These are phyloP conservation scores for Polymixis lichenea DNA, from an alignment of 2,888 invertebrate genomes.

Conservation along the genomic window DNA sequence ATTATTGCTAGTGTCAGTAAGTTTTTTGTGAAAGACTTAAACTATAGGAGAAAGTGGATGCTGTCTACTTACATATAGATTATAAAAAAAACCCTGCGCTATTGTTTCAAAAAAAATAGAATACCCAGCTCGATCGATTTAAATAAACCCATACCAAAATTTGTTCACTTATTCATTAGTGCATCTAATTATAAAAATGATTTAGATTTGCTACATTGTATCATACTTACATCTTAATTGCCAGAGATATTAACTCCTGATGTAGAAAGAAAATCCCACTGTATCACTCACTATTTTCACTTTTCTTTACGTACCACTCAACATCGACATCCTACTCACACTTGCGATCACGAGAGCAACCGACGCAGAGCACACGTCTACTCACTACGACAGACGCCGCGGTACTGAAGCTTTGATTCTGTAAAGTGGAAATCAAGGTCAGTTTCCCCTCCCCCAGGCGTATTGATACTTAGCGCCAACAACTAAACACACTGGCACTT, in stretches of 20 bases:
- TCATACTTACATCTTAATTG: conserved; percentile 39
- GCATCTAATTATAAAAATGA: too few species aligned
- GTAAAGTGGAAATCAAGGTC: conserved; percentile 60
- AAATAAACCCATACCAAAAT: too few species aligned
- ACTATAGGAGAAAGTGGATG: too few species aligned
- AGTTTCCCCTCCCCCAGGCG: conserved; percentile 72
- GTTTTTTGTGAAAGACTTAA: too few species aligned
- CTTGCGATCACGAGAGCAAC: conserved; percentile 72
- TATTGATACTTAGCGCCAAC: conserved; percentile 67
- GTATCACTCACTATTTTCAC: conserved; percentile 77
- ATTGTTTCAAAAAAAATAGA: too few species aligned
- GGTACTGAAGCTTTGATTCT: conserved; percentile 76
- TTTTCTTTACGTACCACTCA: conserved; percentile 77
- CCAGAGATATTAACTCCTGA: conserved; percentile 36
- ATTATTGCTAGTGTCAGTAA: too few species aligned
- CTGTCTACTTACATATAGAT: too few species aligned
- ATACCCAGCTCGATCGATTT: too few species aligned
- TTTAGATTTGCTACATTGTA: too few species aligned
- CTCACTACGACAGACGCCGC: conserved; percentile 81
- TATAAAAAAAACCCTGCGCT: too few species aligned
- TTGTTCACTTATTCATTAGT: neutral
- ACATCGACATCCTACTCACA: conserved; percentile 84
- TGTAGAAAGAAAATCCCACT: conserved; percentile 67
- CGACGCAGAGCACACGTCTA: conserved; percentile 74
- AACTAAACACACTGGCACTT: conserved; percentile 66